Base-by-base conservation (phyloP, 1,140 invertebrate genomes). In the Lepidurus couesii region DNA sequence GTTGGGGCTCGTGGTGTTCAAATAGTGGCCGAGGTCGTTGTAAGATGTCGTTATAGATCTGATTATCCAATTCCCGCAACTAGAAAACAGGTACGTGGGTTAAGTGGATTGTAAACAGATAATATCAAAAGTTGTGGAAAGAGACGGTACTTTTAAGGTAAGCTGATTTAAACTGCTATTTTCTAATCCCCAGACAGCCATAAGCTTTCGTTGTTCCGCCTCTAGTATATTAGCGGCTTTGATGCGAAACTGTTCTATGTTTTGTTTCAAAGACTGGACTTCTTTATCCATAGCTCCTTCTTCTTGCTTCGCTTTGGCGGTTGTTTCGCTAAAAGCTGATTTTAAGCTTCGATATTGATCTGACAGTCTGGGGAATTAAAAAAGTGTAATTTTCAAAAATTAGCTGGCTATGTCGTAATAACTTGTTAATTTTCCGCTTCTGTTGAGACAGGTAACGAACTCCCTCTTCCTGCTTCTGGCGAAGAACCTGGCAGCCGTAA, bases 401-500 rank as follows among this genome's bases (percentile, higher is more conserved):
- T 34, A 34, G 34, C 34, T 34, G 34, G 8, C 8, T n/a, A 13
- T 9, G 53, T n/a, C 9, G 16, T 65, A 16, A 11, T 9, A 7
- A 65, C 53, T 65, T 65, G 53, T 65, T 65, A 16, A 65, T 65
- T 65, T 65, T 65, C 13, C 53, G 53, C 53, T 65, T 65, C 13
- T 65, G 53, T 16, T 65, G 53, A 16, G 53, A 13, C 21, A 65
- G 21, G 13, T 65, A 65, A 65, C 53, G 16, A 7, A 21, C 53
- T 16, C 53, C 53, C 21, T 65, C 53, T 16, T 65, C 53, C n/a
- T 65, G 53, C 9, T 21, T 65, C 3, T 65, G 53, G 21, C 53
- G 53, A 21, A 65, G 53, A n/a, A 65, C 53, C 53, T 65, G 53
- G 53, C 53, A 65, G 53, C 53, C 53, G n/a, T 65, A 65, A 65